Evolutionary conservation across 1,140 invertebrate genomes (phyloP).

Genomic region (Bacillus rossius): DNA sequence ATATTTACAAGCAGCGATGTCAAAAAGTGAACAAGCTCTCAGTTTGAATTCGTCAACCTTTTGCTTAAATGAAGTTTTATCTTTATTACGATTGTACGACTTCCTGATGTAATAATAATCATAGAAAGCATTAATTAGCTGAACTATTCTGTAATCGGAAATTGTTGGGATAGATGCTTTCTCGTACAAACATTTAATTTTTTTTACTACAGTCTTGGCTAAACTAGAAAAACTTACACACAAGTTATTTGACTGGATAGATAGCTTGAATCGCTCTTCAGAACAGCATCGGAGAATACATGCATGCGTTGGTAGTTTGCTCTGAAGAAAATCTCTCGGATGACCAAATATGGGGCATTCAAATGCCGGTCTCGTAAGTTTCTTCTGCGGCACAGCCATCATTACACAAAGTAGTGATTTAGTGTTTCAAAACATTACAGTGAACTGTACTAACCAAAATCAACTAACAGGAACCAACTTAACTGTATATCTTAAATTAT

Average conservation of each 20-base stretch:
- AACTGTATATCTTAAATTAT: no score
- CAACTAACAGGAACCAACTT: no score
- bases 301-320: slow-evolving; percentile 8
- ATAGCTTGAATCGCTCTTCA: slow-evolving; percentile 8
- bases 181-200: slow-evolving; percentile 9
- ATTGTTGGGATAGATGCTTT: slow-evolving; percentile 1
- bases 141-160: background rate
- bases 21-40: slow-evolving; percentile 2
- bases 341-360: slow-evolving; percentile 9
- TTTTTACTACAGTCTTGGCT: slow-evolving; percentile 4
- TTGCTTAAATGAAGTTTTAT: background rate
- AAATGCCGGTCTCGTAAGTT: no score
- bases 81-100: slow-evolving; percentile 5
- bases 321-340: slow-evolving; percentile 4
- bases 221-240: slow-evolving; percentile 5
- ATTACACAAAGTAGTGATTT: no score
- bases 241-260: slow-evolving; percentile 2
- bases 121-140: slow-evolving; percentile 6
- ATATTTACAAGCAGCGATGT: slow-evolving; percentile 7
- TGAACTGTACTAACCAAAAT: no score
- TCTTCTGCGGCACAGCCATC: no score
- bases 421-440: no score
- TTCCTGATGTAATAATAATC: slow-evolving; percentile 8
- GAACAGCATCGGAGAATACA: slow-evolving; percentile 5
- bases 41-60: slow-evolving; percentile 7